Evolutionary conservation across 2,888 invertebrate species (phyloP), one percentile per base, ranked within the genome.

Genomic region (Cataglyphis altisquamis): DNA sequence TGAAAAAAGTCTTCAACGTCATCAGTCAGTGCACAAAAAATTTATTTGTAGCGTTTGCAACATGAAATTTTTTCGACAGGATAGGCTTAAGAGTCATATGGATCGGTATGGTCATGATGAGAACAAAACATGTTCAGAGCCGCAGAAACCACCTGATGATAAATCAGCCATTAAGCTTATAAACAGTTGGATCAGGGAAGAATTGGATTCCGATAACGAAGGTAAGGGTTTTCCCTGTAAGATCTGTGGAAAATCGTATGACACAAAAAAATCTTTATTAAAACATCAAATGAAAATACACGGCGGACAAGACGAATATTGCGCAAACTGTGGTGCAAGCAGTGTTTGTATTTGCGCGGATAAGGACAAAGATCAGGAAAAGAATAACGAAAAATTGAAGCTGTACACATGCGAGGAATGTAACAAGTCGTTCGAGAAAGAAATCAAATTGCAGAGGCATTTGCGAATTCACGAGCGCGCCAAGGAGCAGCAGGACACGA

Each of bases 141-240:
- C 84, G 5, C 88, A 91, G 77, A 92, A 90, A 75, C 91, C 91
- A 18, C 87, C 89, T 0, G 93, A 93, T 29, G 91, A 92, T 10
- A 92, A 92, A 66, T 90, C 91, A 0, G 91, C 92, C 0, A 91
- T 94, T 25, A 93, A 93, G 74, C 74, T 94, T 25, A 93, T 94
- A 78, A 94, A 93, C 62, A 92, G 83, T 18, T 93, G 93, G 93
- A 93, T 93, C 55, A 86, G 91, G 29, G 92, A 93, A 68, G 92
- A 94, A 75, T 75, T 94, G 18, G 92, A 93, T 67, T 92, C 92
- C 0, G 93, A 93, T 45, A 91, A 90, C 60, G 93, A 93, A 67
- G 91, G 90, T 4, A 93, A 93, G 70, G 91, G 91, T 1, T 93
- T 93, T 39, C 86, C 91, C 0, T 94, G 94, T 67, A 86, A 91